These are phyloP conservation scores for Plagiodera versicolora DNA, from an alignment of 2,888 invertebrate genomes.

Conservation along the genomic window DNA sequence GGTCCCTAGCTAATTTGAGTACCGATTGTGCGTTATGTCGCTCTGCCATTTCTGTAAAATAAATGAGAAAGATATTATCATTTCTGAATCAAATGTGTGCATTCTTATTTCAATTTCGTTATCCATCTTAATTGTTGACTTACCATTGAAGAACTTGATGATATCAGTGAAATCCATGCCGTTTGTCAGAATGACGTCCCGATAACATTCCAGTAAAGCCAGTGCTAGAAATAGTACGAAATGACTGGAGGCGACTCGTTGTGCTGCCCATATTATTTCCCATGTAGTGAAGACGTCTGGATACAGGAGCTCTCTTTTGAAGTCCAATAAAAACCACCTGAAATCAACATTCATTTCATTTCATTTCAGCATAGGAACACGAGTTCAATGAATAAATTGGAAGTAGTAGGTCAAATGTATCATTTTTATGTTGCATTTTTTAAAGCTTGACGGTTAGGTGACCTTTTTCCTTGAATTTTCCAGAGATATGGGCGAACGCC, in stretches of 20 bases:
- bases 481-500: too few species aligned
- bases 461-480: too few species aligned
- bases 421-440: too few species aligned
- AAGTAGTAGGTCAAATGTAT: too few species aligned
- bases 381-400: too few species aligned
- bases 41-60: slow-evolving; percentile 91
- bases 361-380: too few species aligned
- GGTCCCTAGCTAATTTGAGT: slow-evolving; percentile 78
- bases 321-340: slow-evolving; percentile 93
- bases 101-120: too few species aligned
- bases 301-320: slow-evolving; percentile 90
- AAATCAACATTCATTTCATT: too few species aligned
- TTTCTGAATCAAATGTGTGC: too few species aligned
- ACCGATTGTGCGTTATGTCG: slow-evolving; percentile 85
- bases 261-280: slow-evolving; percentile 96
- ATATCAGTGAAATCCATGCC: slow-evolving; percentile 98
- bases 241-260: slow-evolving; percentile 81
- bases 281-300: slow-evolving; percentile 93
- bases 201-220: slow-evolving; percentile 87
- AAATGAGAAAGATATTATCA: too few species aligned
- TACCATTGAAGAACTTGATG: slow-evolving; percentile 97
- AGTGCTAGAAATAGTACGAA: slow-evolving; percentile 93
- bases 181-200: slow-evolving; percentile 92
- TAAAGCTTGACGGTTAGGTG: too few species aligned
- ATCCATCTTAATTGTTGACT: too few species aligned